phyloP scores from a whole-genome alignment of 2,888 invertebrate genomes.

The Mechanitis mazaeus region DNA sequence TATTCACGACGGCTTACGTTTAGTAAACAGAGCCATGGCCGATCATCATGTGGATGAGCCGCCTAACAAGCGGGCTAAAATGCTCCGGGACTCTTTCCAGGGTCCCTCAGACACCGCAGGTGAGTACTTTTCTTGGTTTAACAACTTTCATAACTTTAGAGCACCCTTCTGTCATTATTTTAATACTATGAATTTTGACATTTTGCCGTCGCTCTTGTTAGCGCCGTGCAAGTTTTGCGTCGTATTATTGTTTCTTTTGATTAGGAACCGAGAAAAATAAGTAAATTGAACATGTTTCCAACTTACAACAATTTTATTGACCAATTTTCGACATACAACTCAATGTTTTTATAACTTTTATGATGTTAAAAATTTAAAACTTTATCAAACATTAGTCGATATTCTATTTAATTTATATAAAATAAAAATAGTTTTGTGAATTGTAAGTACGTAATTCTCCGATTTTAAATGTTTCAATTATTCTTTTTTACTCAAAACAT shows the following conservation, averaged over 20 bases:
- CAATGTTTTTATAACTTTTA: slow-evolving; percentile 2
- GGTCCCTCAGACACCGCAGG: slow-evolving; percentile 88
- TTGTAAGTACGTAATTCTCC: background rate
- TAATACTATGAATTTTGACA: slow-evolving; percentile 68
- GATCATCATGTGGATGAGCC: slow-evolving; percentile 96
- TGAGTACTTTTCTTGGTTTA: slow-evolving; percentile 74
- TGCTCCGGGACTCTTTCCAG: slow-evolving; percentile 89
- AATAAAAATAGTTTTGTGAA: background rate
- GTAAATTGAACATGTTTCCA: slow-evolving; percentile 11
- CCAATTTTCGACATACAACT: background rate
- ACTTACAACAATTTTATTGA: background rate
- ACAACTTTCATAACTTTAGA: slow-evolving; percentile 53
- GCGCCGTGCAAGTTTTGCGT: slow-evolving; percentile 72
- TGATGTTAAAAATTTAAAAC: slow-evolving; percentile 1
- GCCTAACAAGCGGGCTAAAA: slow-evolving; percentile 96
- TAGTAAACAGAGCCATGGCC: slow-evolving; percentile 90
- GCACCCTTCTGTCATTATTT: slow-evolving; percentile 66
- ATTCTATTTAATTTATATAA: background rate
- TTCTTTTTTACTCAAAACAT: background rate
- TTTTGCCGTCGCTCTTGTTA: slow-evolving; percentile 67
- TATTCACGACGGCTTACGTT: slow-evolving; percentile 80
- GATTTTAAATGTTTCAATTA: background rate
- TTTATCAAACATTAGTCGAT: background rate
- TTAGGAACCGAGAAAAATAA: slow-evolving; percentile 19
- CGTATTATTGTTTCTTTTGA: slow-evolving; percentile 58